Conservation (phyloP, 2,113 vertebrate species). For the Prunella fulvescens region DNA sequence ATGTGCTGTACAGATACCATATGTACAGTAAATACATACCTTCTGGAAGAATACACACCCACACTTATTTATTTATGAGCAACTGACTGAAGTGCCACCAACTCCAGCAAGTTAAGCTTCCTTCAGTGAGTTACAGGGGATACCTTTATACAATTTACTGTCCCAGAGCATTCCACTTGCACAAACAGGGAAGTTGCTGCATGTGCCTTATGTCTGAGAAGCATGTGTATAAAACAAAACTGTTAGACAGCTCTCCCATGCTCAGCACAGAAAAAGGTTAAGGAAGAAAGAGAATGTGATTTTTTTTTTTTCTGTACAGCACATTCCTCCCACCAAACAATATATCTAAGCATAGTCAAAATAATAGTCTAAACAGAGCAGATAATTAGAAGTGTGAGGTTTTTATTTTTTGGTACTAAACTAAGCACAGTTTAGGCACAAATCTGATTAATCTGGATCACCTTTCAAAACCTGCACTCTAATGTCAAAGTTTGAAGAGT, state of each 20-base stretch:
- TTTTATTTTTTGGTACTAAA: background rate
- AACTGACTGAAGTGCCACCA: background rate
- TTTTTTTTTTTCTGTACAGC: background rate
- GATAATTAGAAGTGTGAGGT: background rate
- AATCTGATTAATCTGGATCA: background rate
- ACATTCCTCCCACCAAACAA: background rate
- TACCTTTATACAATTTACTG: background rate
- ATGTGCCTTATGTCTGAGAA: background rate
- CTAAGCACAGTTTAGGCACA: background rate
- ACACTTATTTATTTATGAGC: background rate
- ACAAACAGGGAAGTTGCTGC: background rate
- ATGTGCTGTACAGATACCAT: background rate
- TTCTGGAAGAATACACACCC: background rate
- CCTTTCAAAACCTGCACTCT: background rate
- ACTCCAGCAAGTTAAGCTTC: background rate
- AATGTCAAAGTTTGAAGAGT: background rate
- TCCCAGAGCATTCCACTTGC: background rate
- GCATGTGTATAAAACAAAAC: background rate
- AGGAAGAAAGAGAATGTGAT: background rate
- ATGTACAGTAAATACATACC: background rate
- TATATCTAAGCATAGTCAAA: background rate
- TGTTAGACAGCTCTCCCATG: background rate
- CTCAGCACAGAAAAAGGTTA: background rate
- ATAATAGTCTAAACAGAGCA: background rate
- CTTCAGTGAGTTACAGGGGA: background rate